Conservation (phyloP, 2,113 vertebrate genomes). For the Asarcornis scutulata region DNA sequence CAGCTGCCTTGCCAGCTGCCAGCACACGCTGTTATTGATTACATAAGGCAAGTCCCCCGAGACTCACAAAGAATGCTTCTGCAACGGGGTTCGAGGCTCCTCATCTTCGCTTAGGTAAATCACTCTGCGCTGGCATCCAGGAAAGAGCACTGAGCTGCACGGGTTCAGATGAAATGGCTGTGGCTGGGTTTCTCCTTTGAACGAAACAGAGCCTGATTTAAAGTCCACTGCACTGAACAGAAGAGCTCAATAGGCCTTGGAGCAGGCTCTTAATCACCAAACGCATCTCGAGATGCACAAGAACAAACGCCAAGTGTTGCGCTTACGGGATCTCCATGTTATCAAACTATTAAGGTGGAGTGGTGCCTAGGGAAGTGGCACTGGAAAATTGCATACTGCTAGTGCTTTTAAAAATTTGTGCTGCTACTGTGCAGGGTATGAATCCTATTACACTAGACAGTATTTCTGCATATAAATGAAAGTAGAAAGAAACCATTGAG, state of each 20-base stretch:
- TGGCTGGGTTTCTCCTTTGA: background rate
- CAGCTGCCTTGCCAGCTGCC: background rate
- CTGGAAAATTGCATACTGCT: constrained; percentile 8
- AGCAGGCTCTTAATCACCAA: background rate
- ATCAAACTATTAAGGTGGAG: constrained; percentile 45
- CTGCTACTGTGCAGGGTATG: background rate
- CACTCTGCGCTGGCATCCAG: background rate
- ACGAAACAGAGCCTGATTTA: background rate
- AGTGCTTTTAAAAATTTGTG: constrained; percentile 40
- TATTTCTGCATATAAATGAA: constrained; percentile 38
- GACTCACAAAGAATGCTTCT: background rate
- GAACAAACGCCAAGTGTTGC: background rate
- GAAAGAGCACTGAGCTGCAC: background rate
- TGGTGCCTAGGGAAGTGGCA: background rate
- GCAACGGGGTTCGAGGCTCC: background rate
- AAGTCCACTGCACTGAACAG: background rate
- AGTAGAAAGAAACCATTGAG: constrained; percentile 17
- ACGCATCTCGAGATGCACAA: background rate
- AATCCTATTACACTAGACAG: background rate
- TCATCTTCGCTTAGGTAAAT: background rate
- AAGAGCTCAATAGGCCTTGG: background rate
- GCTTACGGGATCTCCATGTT: background rate
- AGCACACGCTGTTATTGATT: accelerated
- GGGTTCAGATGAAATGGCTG: background rate
- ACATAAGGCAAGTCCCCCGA: background rate